Evolutionary conservation across 2,797 vertebrate genomes (phyloP), one percentile per base, ranked within the genome.

Genomic region (Microctenopoma stevenorrisi): DNA sequence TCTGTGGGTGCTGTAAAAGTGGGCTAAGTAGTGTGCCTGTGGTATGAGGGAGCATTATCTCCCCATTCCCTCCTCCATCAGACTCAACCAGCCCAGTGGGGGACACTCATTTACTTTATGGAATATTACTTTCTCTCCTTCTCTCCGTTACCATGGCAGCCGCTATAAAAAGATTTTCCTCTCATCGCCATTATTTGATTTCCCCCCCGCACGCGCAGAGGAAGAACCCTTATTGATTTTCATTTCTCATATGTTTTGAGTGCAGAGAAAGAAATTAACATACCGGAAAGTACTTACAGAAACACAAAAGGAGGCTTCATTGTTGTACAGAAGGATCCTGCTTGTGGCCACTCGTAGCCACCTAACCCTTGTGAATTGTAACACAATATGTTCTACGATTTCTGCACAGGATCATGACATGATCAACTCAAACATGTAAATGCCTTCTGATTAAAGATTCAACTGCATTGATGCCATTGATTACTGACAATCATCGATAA

Each of bases 121-220:
- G 89, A 93, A 91, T 93, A 91, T 91, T 92, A 93, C 91, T 90
- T 91, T 91, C 85, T 80, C 88, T 89, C 84, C 82, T 78, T 87
- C 83, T 84, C 65, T 66, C 78, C 52, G 93, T 94, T 93, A 79
- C 93, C 91, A 93, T 92, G 91, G 92, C 88, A 93, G 91, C 93
- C 59, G 79, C 91, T 94, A 93, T 93, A 92, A 93, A 94, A 93
- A 93, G 91, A 92, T 85, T 89, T 86, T 74, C 89, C 84, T 81
- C 89, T 87, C 88, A 85, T 90, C 68, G 70, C 80, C 79, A 74
- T 91, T 90, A 89, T 92, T 89, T 91, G 86, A 90, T 87, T 54
- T 13, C 64, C 58, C 79, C 57, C 69, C 53, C 4, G 9, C 76
- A 51, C 60, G 35, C 65, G 37, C 74, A n/a, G 47, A 80, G 84